phyloP scores from a whole-genome alignment of 2,888 invertebrate species.

The Lasioglossum morio region DNA sequence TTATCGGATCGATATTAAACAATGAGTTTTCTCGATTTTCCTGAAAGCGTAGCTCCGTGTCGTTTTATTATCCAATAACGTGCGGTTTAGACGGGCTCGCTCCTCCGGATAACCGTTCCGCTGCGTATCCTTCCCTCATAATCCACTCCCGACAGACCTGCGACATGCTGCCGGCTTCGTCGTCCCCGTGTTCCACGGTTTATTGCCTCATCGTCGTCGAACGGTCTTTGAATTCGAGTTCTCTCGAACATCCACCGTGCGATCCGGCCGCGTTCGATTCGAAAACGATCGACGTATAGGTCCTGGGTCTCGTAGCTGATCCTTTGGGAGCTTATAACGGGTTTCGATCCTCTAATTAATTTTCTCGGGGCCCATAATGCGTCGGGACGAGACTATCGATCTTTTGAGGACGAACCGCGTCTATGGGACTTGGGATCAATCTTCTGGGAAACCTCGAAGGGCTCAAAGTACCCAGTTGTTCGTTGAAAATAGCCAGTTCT shows the following conservation, averaged over 20 bases:
- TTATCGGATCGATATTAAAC: background rate
- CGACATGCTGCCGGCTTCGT: background rate
- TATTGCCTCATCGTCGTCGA: background rate
- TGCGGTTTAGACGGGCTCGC: conserved; percentile 11
- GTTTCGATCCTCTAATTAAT: background rate
- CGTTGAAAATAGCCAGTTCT: background rate
- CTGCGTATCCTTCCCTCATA: conserved; percentile 37
- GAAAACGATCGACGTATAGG: background rate
- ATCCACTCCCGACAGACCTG: conserved; percentile 17
- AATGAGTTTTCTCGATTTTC: background rate
- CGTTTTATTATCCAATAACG: conserved; percentile 38
- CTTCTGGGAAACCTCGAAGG: no score
- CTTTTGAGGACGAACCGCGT: background rate
- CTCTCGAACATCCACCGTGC: background rate
- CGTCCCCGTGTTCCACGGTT: background rate
- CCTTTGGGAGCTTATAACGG: background rate
- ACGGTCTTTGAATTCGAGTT: background rate
- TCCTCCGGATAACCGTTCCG: background rate
- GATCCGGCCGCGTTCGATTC: background rate
- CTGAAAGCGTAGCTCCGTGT: background rate
- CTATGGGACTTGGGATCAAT: background rate
- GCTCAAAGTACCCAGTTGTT: background rate
- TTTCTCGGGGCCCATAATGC: background rate
- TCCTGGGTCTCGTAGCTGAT: background rate
- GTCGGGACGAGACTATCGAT: background rate